Conservation (phyloP, 2,888 invertebrate genomes). For the Torymus tubicola region DNA sequence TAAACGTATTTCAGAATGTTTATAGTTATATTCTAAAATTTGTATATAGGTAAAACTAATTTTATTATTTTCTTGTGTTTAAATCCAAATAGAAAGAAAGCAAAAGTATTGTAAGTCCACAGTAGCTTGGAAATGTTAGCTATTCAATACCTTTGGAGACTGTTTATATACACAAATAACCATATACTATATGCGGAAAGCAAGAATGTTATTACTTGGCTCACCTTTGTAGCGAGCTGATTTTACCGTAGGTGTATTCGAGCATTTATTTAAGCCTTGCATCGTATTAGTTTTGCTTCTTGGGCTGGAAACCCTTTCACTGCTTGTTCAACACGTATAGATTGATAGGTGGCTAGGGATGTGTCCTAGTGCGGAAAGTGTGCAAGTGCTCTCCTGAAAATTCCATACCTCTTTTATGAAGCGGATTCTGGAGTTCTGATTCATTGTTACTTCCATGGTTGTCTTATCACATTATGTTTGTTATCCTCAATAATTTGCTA, state of each 20-base stretch:
- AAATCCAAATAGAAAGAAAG: constrained; percentile 23
- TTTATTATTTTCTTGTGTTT: background rate
- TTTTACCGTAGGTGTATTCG: constrained; percentile 74
- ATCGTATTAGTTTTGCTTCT: constrained; percentile 77
- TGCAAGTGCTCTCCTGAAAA: constrained; percentile 71
- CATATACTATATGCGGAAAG: constrained; percentile 61
- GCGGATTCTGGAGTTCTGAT: constrained; percentile 14
- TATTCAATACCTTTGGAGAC: constrained; percentile 71
- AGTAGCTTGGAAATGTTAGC: background rate
- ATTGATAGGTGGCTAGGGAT: constrained; percentile 73
- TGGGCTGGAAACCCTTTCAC: constrained; percentile 76
- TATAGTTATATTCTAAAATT: background rate
- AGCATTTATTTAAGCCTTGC: constrained; percentile 75
- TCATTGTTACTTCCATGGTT: background rate
- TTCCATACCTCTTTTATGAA: constrained; percentile 32
- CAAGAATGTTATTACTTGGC: constrained; percentile 74
- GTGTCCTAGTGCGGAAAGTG: constrained; percentile 74
- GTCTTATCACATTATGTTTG: background rate
- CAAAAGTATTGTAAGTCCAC: constrained; percentile 6
- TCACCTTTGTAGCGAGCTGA: constrained; percentile 75
- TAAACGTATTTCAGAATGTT: background rate
- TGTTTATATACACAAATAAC: constrained; percentile 70
- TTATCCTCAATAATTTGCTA: no score
- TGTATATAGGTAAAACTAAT: background rate
- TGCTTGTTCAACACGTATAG: constrained; percentile 75